Percentiles rank a stretch among this genome's conserved stretches.
phyloP scores from a whole-genome alignment of 2,888 invertebrate species.

The Brenthis daphne region DNA sequence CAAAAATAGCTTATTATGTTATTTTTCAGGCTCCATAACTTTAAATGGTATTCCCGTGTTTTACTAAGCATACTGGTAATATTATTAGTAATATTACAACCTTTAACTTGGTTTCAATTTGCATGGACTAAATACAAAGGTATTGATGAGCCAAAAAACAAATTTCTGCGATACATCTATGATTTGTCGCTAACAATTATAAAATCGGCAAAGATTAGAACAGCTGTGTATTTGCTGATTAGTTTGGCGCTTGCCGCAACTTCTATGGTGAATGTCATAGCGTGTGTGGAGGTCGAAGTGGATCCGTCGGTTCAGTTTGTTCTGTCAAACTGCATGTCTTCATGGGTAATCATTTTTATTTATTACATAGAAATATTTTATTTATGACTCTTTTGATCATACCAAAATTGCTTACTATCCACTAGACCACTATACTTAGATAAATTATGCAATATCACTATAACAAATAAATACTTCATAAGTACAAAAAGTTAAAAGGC shows the following conservation, averaged over 20 bases:
- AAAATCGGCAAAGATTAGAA: constrained; percentile 83
- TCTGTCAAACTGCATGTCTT: constrained; percentile 73
- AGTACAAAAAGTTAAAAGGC: too few species aligned
- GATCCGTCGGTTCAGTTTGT: constrained; percentile 52
- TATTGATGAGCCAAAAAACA: constrained; percentile 80
- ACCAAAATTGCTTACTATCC: too few species aligned
- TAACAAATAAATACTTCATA: too few species aligned
- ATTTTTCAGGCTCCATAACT: constrained; percentile 59
- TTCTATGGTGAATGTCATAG: constrained; percentile 85
- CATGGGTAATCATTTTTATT: constrained; percentile 69
- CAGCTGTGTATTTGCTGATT: constrained; percentile 85
- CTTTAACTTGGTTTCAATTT: constrained; percentile 89
- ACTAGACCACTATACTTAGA: too few species aligned
- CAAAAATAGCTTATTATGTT: too few species aligned
- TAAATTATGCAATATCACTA: too few species aligned
- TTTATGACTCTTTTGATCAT: background rate
- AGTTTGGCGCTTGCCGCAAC: constrained; percentile 84
- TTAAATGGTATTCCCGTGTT: constrained; percentile 61
- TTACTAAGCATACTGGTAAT: constrained; percentile 53
- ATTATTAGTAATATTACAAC: constrained; percentile 79
- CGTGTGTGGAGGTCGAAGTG: constrained; percentile 59
- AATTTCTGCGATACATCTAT: constrained; percentile 80
- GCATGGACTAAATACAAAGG: constrained; percentile 82
- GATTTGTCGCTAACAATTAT: constrained; percentile 84
- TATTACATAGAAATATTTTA: background rate